A percentile compares a stretch with the other conserved stretches of the same genome.
Evolutionary conservation across 2,113 vertebrate genomes (phyloP).

Genomic region (Scomber scombrus): DNA sequence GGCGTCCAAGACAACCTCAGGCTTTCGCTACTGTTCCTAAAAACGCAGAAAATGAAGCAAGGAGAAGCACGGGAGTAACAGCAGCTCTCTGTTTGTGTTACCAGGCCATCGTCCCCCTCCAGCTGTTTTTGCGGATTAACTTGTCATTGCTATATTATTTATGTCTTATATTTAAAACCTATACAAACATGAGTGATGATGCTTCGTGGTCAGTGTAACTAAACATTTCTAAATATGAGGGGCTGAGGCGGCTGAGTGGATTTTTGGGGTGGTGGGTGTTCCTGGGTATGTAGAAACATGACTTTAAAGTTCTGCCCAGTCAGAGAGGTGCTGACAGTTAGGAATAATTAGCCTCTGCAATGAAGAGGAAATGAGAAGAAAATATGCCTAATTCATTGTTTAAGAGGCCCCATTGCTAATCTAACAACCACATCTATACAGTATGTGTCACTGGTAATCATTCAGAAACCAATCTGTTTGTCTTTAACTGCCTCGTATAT

Average conservation of each 20-base stretch:
- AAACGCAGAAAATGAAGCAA: conserved; percentile 24
- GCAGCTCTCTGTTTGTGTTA: conserved; percentile 51
- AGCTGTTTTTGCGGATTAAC: conserved; percentile 26
- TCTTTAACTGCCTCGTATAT: background rate
- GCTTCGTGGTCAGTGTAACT: conserved; percentile 38
- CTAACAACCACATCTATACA: conserved; percentile 30
- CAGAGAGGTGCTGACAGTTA: conserved; percentile 52
- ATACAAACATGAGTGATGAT: conserved; percentile 25
- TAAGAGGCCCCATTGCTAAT: conserved; percentile 30
- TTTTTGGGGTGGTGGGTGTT: background rate
- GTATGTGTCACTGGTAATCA: conserved; percentile 43
- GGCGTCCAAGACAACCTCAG: conserved; percentile 33
- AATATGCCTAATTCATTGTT: conserved; percentile 25
- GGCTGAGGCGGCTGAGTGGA: background rate
- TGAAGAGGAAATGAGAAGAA: conserved; percentile 29
- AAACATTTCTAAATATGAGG: conserved; percentile 48
- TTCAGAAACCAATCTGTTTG: conserved; percentile 10
- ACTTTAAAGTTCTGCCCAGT: conserved; percentile 20
- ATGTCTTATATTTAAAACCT: conserved; percentile 58
- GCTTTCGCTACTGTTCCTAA: conserved; percentile 29
- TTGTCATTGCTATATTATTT: conserved; percentile 51
- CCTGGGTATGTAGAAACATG: conserved; percentile 29
- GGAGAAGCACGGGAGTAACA: conserved; percentile 24
- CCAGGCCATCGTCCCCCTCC: background rate
- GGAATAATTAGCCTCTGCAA: conserved; percentile 35